A percentile compares a stretch with the other conserved stretches of the same genome.
phyloP scores from a whole-genome alignment of 2,113 vertebrate genomes.

The Callithrix jacchus region DNA sequence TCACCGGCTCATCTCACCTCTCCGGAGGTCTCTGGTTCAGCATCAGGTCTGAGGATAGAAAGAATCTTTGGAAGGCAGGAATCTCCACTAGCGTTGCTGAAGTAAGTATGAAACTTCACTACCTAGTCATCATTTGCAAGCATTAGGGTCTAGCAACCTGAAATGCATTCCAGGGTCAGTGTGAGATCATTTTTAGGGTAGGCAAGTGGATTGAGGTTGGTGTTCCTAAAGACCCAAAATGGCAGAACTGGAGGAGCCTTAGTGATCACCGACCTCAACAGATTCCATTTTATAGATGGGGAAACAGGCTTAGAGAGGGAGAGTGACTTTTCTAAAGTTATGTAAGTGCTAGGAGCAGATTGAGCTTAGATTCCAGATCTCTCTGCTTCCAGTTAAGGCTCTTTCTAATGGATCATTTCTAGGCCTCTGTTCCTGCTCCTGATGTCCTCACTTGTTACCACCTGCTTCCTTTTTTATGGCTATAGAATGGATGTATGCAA shows the following conservation, averaged over 20 bases:
- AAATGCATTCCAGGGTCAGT: not conserved
- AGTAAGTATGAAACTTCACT: not conserved
- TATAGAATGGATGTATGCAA: not conserved
- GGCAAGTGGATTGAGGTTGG: not conserved
- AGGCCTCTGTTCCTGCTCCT: not conserved
- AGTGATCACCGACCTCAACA: not conserved
- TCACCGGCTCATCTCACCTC: slow-evolving; percentile 1
- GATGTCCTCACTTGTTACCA: not conserved
- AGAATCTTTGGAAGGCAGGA: slow-evolving; percentile 49
- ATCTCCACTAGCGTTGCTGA: not conserved
- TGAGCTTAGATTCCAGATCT: not conserved
- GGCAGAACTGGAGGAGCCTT: not conserved
- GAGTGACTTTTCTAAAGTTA: not conserved
- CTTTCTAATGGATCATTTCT: not conserved
- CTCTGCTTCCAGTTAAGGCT: not conserved
- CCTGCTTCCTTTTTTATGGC: not conserved
- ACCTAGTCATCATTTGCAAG: not conserved
- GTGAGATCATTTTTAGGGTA: not conserved
- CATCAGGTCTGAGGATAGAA: slow-evolving; percentile 55
- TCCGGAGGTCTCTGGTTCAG: slow-evolving; percentile 40
- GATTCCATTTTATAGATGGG: not conserved
- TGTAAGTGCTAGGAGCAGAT: not conserved
- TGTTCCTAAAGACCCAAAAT: not conserved
- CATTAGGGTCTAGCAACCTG: not conserved
- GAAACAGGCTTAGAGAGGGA: not conserved